Evolutionary conservation across 2,113 vertebrate species (phyloP).

Genomic region (Pseudois nayaur): DNA sequence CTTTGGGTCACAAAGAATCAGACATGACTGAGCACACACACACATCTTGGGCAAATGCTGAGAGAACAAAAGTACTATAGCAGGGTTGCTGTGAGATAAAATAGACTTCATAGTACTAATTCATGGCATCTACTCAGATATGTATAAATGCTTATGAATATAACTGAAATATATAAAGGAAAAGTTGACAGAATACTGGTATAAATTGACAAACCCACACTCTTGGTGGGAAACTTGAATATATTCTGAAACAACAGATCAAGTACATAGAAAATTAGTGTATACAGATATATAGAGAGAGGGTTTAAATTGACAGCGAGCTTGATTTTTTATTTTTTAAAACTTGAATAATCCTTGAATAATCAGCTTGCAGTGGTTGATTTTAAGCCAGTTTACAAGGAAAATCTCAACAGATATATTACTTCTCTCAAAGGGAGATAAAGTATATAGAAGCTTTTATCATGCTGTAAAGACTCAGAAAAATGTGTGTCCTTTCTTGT

Average conservation of each 20-base stretch:
- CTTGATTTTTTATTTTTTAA: neutral
- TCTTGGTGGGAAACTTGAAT: neutral
- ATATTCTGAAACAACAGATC: neutral
- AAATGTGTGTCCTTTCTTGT: neutral
- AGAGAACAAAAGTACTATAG: neutral
- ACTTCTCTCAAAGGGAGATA: neutral
- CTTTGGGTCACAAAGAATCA: neutral
- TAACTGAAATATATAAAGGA: neutral
- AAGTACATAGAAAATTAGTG: neutral
- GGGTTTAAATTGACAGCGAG: neutral
- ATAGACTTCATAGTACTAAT: neutral
- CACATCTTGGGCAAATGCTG: neutral
- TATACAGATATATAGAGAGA: neutral
- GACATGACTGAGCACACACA: neutral
- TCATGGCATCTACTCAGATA: neutral
- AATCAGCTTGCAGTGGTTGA: neutral
- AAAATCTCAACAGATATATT: neutral
- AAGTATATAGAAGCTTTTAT: neutral
- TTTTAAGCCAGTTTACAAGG: slow-evolving; percentile 7
- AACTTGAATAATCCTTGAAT: neutral
- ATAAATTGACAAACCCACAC: neutral
- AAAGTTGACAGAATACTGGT: neutral
- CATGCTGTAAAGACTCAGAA: neutral
- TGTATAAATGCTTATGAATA: neutral
- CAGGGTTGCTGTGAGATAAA: neutral